Base-by-base conservation (phyloP, 2,888 invertebrate genomes). In the Aromia moschata region DNA sequence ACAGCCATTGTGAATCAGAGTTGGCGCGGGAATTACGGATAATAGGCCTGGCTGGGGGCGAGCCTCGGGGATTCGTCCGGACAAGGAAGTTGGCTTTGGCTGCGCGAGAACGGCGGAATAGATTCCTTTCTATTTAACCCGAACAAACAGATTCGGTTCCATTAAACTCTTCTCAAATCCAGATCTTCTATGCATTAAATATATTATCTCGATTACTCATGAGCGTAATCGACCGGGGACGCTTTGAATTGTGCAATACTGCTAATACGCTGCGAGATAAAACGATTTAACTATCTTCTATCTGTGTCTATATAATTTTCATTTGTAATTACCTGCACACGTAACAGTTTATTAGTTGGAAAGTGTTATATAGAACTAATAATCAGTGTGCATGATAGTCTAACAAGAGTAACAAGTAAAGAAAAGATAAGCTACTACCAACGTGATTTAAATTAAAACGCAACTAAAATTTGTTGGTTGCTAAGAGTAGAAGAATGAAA, bases 1-100 rank as follows among this genome's bases (percentile, higher is more conserved):
- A 70, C 71, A 67, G 71, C 67, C 72, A 73, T 74, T 74, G 74
- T 75, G 72, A 74, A 71, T 73, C 71, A 64, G 70, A 74, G 72
- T 72, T 72, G 69, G 70, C 63, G 65, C 64, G 71, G 72, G 73
- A 73, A 73, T 74, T 74, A 72, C 62, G 64, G 71, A 72, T 74
- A 73, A 74, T 74, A 70, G 71, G 70, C 70, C 70, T 66, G 63
- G 65, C 65, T 60, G 68, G 68, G 64, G 68, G 67, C 64, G 64
- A 65, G 68, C 67, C 68, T 69, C 43, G 58, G 71, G 74, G 70
- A 71, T 67, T 71, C 66, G 59, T 63, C 68, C 67, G 67, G 62
- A 65, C 67, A 65, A 62, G 72, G 60, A 70, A 70, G 68, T 67
- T 65, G 64, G 67, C 67, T 67, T 64, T 55, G 67, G 67, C 66